These are phyloP conservation scores for Nephrotoma guestfalica DNA, from an alignment of 2,888 invertebrate genomes.

Conservation along the genomic window DNA sequence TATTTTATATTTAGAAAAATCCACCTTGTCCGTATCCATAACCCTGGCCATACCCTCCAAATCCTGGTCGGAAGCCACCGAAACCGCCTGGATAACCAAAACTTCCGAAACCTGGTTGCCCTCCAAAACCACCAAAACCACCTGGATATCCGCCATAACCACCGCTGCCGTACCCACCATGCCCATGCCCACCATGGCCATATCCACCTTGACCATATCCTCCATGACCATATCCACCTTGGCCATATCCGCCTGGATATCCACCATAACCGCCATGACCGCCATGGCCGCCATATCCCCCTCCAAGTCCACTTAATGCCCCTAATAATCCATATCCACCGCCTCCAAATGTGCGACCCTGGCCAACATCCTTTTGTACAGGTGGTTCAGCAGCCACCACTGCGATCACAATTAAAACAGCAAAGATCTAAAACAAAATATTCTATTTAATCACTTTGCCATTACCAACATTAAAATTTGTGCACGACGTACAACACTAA, in stretches of 20 bases:
- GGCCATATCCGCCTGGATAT: slow-evolving; percentile 4
- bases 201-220: slow-evolving; percentile 2
- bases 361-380: background rate
- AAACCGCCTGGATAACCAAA: background rate
- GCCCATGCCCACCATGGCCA: slow-evolving; percentile 7
- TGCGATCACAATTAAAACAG: background rate
- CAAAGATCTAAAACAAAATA: background rate
- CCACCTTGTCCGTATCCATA: background rate
- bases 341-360: background rate
- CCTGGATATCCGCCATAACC: background rate
- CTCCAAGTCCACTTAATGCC: background rate
- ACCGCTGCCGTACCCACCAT: background rate
- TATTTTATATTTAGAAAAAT: background rate
- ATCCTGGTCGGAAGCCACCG: background rate
- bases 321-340: slow-evolving; percentile 3
- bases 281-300: background rate
- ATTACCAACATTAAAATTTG: background rate
- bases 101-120: background rate
- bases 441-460: background rate
- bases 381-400: background rate
- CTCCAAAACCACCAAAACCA: background rate
- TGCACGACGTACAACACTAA: background rate
- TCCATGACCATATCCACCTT: slow-evolving; percentile 4
- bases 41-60: slow-evolving; percentile 2
- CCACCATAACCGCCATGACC: background rate